Conservation (phyloP, 2,888 invertebrate genomes). For the Euspilapteryx auroguttella region DNA sequence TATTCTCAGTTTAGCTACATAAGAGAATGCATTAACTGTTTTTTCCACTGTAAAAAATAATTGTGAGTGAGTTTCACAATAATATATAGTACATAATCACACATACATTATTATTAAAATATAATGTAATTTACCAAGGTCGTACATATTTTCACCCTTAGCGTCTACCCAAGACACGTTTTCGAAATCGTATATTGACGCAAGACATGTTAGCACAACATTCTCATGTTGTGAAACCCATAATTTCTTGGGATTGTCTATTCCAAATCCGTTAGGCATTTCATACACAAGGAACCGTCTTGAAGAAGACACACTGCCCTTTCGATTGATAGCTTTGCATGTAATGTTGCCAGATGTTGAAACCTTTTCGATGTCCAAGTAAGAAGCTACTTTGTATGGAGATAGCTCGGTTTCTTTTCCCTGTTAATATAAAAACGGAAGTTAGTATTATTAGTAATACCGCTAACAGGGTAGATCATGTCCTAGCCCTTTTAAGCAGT, state of each 20-base stretch:
- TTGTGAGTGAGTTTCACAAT: neutral
- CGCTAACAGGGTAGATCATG: no score
- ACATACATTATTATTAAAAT: no score
- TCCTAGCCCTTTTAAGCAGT: no score
- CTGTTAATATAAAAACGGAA: constrained; percentile 13
- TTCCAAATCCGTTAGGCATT: constrained; percentile 29
- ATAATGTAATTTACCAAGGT: no score
- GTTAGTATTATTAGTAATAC: no score
- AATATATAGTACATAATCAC: no score
- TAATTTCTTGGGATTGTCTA: constrained; percentile 13
- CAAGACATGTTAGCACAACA: constrained; percentile 24
- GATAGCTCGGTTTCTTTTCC: constrained; percentile 9
- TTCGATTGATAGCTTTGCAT: constrained; percentile 20
- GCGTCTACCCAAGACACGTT: constrained; percentile 26
- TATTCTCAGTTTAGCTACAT: constrained; percentile 24
- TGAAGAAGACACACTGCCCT: constrained; percentile 4
- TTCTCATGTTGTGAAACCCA: constrained; percentile 26
- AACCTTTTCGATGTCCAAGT: constrained; percentile 15
- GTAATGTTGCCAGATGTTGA: constrained; percentile 20
- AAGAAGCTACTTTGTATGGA: constrained; percentile 17
- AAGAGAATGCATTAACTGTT: constrained; percentile 17
- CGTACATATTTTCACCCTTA: constrained; percentile 11
- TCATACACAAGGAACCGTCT: constrained; percentile 26
- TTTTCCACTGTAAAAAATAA: constrained; percentile 16
- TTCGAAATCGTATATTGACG: constrained; percentile 26